phyloP scores from a whole-genome alignment of 2,888 invertebrate genomes.

The Disparrhopalites patrizii region DNA sequence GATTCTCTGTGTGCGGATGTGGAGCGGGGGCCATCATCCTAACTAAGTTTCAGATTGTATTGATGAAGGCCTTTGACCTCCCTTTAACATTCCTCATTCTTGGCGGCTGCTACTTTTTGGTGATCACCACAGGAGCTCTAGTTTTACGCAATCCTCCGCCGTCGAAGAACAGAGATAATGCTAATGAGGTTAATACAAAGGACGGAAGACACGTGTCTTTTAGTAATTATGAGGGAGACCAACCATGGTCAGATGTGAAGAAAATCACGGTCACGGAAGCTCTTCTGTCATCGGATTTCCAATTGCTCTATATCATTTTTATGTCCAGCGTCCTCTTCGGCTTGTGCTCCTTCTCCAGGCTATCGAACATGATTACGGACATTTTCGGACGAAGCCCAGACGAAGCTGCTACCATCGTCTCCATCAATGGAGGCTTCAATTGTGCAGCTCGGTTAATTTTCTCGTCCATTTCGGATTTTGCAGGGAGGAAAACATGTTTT shows the following conservation, averaged over 20 bases:
- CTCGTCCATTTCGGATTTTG: constrained; percentile 39
- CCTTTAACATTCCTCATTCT: too few species aligned
- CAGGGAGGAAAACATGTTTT: constrained; percentile 43
- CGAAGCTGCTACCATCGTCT: constrained; percentile 39
- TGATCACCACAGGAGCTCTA: too few species aligned
- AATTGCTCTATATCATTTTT: constrained; percentile 41
- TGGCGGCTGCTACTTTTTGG: too few species aligned
- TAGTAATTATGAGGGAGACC: too few species aligned
- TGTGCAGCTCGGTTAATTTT: constrained; percentile 40
- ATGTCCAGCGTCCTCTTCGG: constrained; percentile 42
- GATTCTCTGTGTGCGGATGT: constrained; percentile 45
- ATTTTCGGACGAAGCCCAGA: constrained; percentile 33
- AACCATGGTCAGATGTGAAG: too few species aligned
- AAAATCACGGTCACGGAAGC: too few species aligned
- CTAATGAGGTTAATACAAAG: too few species aligned
- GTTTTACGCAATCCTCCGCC: too few species aligned
- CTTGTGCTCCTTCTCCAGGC: constrained; percentile 40
- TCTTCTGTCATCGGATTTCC: constrained; percentile 37
- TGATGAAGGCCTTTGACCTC: constrained; percentile 32
- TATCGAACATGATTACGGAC: constrained; percentile 44
- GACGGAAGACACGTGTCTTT: too few species aligned
- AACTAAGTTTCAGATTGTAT: constrained; percentile 39
- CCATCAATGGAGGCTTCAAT: constrained; percentile 45
- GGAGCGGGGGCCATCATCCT: constrained; percentile 44
- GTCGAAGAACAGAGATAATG: too few species aligned